These are phyloP conservation scores for Drosophila peninsularis DNA, from an alignment of 2,888 invertebrate genomes.

Conservation along the genomic window DNA sequence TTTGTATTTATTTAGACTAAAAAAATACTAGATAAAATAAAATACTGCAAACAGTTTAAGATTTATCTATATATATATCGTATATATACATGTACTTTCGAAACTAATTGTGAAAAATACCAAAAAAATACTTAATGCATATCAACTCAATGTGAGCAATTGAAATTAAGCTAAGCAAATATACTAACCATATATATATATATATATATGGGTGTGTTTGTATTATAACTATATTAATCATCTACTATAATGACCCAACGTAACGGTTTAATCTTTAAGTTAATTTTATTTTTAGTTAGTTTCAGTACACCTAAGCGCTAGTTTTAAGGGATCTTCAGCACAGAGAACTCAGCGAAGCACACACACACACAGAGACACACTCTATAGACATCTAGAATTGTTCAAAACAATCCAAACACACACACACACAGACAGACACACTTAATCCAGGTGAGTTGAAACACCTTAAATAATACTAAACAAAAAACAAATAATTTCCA, in stretches of 20 bases:
- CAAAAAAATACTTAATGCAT: conserved; percentile 47
- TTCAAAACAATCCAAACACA: conserved; percentile 26
- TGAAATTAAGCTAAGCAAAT: conserved; percentile 59
- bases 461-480: conserved; percentile 19
- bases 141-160: conserved; percentile 76
- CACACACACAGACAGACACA: background rate
- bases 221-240: conserved; percentile 27
- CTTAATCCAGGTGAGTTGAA: conserved; percentile 35
- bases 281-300: conserved; percentile 42
- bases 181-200: conserved; percentile 9
- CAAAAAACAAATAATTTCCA: conserved; percentile 31
- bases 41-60: conserved; percentile 44
- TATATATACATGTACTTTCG: conserved; percentile 56
- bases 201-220: conserved; percentile 32
- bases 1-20: conserved; percentile 56
- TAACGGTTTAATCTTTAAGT: conserved; percentile 35
- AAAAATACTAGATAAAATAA: conserved; percentile 30
- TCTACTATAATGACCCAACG: conserved; percentile 47
- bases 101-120: conserved; percentile 56
- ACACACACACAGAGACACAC: conserved; percentile 19
- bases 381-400: conserved; percentile 46
- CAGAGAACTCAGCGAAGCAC: conserved; percentile 31
- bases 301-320: conserved; percentile 17
- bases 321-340: conserved; percentile 68
- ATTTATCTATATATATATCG: conserved; percentile 40